Conservation (phyloP, 2,888 invertebrate genomes). For the Dryococelus australis region DNA sequence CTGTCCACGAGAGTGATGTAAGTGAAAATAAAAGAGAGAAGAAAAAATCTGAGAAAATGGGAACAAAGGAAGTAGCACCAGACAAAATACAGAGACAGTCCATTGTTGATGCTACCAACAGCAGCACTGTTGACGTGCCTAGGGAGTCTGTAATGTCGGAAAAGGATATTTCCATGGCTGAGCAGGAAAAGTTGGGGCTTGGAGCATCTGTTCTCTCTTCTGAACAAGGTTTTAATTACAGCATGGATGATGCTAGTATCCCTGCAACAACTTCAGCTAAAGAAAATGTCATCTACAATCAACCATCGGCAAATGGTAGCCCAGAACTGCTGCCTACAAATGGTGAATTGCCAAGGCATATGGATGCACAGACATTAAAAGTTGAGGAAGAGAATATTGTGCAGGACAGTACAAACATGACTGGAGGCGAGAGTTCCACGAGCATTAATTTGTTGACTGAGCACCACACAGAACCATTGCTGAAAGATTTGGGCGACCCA, state of each 20-base stretch:
- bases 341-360: neutral
- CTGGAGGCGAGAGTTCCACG: neutral
- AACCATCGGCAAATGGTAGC: neutral
- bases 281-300: neutral
- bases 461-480: neutral
- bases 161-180: neutral
- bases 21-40: neutral
- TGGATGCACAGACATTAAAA: neutral
- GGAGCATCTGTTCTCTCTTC: neutral
- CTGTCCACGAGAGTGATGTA: slow-evolving; percentile 4
- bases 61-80: neutral
- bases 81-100: neutral
- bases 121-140: neutral
- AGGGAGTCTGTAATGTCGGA: neutral
- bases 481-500: neutral
- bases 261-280: neutral
- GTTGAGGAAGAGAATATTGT: neutral
- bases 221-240: neutral
- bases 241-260: neutral
- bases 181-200: neutral
- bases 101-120: neutral
- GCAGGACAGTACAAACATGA: neutral
- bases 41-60: neutral
- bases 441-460: neutral
- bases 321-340: neutral